Conservation (phyloP, 2,888 invertebrate genomes). For the Cheiracanthium punctorium region DNA sequence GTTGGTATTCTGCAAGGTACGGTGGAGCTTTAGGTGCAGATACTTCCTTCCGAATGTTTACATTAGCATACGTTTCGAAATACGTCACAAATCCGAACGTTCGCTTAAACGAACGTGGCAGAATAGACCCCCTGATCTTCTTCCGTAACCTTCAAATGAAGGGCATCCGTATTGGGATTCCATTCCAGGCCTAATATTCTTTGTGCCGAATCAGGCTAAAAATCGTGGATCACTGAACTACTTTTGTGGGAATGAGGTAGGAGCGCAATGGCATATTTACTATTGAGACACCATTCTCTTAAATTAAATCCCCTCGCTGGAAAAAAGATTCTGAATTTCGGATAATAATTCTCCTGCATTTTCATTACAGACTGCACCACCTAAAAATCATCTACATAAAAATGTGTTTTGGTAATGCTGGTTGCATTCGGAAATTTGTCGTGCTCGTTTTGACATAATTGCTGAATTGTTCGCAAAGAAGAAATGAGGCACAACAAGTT, state of each 20-base stretch:
- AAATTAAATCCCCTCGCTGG: neutral
- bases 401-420: neutral
- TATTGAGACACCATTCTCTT: neutral
- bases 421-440: neutral
- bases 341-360: neutral
- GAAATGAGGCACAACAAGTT: neutral
- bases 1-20: too few species aligned
- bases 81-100: too few species aligned
- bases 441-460: neutral
- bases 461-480: neutral
- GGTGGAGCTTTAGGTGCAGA: too few species aligned
- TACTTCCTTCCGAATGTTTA: too few species aligned
- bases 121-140: neutral
- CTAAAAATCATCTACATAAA: conserved; percentile 4
- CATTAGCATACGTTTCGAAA: too few species aligned
- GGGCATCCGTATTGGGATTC: neutral
- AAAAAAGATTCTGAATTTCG: neutral
- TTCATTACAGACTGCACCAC: neutral
- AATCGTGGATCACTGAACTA: neutral
- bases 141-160: neutral
- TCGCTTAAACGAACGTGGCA: too few species aligned
- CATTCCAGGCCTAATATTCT: neutral
- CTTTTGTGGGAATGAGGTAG: neutral
- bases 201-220: neutral
- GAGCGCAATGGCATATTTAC: neutral